These are phyloP conservation scores for Oreochromis niloticus DNA, from an alignment of 2,113 vertebrate species.

Conservation along the genomic window DNA sequence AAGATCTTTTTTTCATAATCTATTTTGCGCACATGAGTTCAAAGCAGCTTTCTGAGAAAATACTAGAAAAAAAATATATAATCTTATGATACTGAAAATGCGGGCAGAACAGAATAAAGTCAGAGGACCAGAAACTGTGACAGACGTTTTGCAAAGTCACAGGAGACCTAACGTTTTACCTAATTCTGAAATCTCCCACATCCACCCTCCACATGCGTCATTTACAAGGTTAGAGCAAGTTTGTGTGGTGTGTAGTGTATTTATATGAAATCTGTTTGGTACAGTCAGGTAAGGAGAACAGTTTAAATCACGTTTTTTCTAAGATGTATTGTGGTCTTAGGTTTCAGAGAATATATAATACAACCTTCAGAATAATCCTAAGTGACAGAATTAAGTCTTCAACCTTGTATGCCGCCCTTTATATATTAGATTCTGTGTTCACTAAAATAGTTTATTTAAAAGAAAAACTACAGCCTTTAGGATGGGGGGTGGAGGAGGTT, in stretches of 20 bases:
- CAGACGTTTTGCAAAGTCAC: too few relatives aligned
- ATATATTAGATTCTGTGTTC: not conserved
- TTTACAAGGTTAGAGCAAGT: not conserved
- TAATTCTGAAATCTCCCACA: not conserved
- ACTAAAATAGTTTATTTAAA: not conserved
- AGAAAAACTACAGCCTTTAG: rapidly evolving
- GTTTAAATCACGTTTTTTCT: not conserved
- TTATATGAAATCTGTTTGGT: not conserved
- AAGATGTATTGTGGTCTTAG: not conserved
- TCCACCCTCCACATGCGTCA: rapidly evolving
- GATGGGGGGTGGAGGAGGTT: not conserved
- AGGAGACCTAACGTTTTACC: not conserved
- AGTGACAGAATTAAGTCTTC: not conserved
- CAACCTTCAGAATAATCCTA: not conserved
- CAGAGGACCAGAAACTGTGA: rapidly evolving
- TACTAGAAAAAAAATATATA: rapidly evolving
- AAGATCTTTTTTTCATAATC: not conserved
- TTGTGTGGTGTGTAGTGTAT: not conserved
- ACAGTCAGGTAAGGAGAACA: not conserved
- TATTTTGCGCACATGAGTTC: not conserved
- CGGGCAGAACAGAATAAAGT: rapidly evolving
- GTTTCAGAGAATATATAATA: not conserved
- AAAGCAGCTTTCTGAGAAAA: not conserved
- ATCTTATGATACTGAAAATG: not conserved
- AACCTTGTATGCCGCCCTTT: not conserved